Conservation (phyloP, 2,888 invertebrate genomes). For the Aphidius colemani region DNA sequence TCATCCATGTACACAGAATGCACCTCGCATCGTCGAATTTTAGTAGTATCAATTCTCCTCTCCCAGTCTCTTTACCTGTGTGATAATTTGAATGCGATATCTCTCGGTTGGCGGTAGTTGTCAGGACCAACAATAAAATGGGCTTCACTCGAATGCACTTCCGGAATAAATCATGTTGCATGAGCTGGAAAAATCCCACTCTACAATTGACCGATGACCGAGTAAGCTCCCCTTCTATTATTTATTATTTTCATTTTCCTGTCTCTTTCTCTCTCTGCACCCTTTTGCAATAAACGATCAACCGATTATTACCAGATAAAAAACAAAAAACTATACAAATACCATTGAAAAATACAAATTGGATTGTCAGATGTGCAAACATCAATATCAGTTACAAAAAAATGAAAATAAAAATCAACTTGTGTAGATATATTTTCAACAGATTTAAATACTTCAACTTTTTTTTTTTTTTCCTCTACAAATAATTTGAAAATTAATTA, state of each 20-base stretch:
- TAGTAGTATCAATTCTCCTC: slow-evolving; percentile 21
- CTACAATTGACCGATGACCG: slow-evolving; percentile 26
- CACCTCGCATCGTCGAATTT: slow-evolving; percentile 29
- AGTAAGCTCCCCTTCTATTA: slow-evolving; percentile 19
- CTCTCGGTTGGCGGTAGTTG: slow-evolving; percentile 30
- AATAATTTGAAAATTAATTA: slow-evolving; percentile 29
- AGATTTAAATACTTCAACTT: neutral
- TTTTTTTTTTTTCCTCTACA: slow-evolving; percentile 12
- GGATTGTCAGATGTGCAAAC: no score
- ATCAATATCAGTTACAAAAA: slow-evolving; percentile 1
- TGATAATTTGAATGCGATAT: slow-evolving; percentile 29
- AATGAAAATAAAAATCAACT: neutral
- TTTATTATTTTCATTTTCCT: neutral
- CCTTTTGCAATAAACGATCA: slow-evolving; percentile 7
- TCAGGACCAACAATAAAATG: slow-evolving; percentile 35
- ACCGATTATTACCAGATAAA: slow-evolving; percentile 18
- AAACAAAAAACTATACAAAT: no score
- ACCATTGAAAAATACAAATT: no score
- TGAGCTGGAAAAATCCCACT: slow-evolving; percentile 33
- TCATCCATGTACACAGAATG: slow-evolving; percentile 19
- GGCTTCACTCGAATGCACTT: slow-evolving; percentile 35
- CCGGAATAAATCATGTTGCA: slow-evolving; percentile 38
- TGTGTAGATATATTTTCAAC: no score
- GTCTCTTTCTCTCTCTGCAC: no score
- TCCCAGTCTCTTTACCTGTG: slow-evolving; percentile 18